Evolutionary conservation across 2,113 vertebrate species (phyloP), one percentile per base, ranked within the genome.

Genomic region (Perognathus longimembris): DNA sequence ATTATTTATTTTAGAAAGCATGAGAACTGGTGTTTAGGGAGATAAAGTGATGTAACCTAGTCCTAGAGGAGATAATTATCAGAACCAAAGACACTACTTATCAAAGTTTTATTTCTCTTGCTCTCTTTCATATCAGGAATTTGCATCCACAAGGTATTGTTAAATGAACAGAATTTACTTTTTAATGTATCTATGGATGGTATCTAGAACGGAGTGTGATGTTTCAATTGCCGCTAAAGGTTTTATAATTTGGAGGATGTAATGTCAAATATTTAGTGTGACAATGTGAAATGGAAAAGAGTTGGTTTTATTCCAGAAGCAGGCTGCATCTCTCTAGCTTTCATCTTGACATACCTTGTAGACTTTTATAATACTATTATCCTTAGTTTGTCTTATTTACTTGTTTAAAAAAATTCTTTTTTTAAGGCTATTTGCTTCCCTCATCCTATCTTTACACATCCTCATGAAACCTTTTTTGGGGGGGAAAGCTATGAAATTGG

Each of bases 201-300:
- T n/a, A 64, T 73, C 38, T 85, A 17, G 77, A 73, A 45, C 64
- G 61, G 0, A 59, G 26, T 66, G 26, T 93, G 64, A 80, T 88
- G 2, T 76, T 80, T 78, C 70, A 66, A 24, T 28, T 85, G 69
- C 73, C 70, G 20, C 34, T 77, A 69, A 66, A 67, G 71, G 17
- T 26, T 93, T 83, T 89, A 50, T 74, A 74, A 17, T 81, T 76
- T 88, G 75, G 81, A 73, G 54, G 50, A 91, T 76, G 2, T 64
- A 83, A 85, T 50, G 73, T 78, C 42, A 80, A 78, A 78, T 85
- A 83, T 1, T 73, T 88, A 85, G 89, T 67, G 57, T 86, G 54
- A 36, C 36, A 89, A 57, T 70, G 34, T 87, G 18, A 88, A 85
- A n/a, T 77, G 80, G 24, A 83, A 77, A 78, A 42, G 28, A 91